Base-by-base conservation (phyloP, 2,113 vertebrate genomes). In the Columba janthina region DNA sequence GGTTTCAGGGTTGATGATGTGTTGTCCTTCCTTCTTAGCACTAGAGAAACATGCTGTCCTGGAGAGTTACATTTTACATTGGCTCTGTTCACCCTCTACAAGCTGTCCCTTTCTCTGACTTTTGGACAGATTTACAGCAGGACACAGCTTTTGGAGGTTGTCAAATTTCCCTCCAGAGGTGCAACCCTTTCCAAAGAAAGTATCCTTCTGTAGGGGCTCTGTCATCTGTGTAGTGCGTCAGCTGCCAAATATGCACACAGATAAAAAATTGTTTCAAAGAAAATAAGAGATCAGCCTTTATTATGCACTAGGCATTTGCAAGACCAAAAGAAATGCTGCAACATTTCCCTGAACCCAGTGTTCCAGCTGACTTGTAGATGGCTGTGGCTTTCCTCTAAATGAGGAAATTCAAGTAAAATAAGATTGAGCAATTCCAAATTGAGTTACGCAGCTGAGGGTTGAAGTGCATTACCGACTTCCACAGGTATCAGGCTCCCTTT, bases 31-130 rank as follows among this genome's bases (percentile, higher is more conserved):
- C 36, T 44, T 90, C 76, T 88, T 85, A 62, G 28, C 57, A 69
- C 73, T 54, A 76, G 70, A 89, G 75, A 88, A 96, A 95, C 93
- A 92, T 61, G 76, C 48, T 89, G 40, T 90, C 93, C 94, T 92
- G 92, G 38, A 42, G 96, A 77, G 86, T 94, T 94, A 95, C 95
- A 95, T 94, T 96, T 78, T 78, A 62, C 44, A 71, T 96, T 97
- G 96, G 92, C 93, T 95, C 92, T 84, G 76, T 61, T 96, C 83
- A 77, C 29, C 57, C 70, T 93, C 69, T 62, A 73, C 96, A 96
- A 92, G 92, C 94, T 96, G 93, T 92, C 88, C 83, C 85, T 86
- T 88, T 84, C 61, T 64, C 83, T 92, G 76, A 61, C 86, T 87
- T 93, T 78, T 86, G 90, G 86, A 58, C 53, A 87, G 83, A 21